Conservation (phyloP, 2,797 vertebrate genomes). For the Gymnodraco acuticeps region DNA sequence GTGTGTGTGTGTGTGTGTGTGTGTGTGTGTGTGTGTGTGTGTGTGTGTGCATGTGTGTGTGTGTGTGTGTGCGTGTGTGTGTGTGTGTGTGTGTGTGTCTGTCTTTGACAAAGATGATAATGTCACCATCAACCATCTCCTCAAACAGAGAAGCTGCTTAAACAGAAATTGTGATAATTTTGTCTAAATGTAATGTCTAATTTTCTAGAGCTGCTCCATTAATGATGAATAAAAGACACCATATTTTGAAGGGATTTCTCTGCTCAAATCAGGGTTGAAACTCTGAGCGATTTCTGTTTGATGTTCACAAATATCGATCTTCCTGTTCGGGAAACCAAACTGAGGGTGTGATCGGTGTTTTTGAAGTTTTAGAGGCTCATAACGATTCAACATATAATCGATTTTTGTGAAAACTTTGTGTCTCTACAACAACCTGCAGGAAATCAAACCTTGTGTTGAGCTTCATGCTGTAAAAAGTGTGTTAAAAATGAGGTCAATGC, state of each 20-base stretch:
- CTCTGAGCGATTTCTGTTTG: slow-evolving; percentile 15
- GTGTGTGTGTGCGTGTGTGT: not conserved
- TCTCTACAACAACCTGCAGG: not conserved
- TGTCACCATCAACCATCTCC: slow-evolving; percentile 27
- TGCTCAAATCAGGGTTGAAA: not conserved
- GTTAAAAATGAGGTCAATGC: not conserved
- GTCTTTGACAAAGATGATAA: slow-evolving; percentile 26
- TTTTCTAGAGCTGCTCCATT: slow-evolving; percentile 15
- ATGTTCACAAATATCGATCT: slow-evolving; percentile 19
- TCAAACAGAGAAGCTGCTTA: too few relatives aligned
- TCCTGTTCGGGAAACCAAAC: not conserved
- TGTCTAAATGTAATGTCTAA: not conserved
- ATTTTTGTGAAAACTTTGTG: not conserved
- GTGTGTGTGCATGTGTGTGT: slow-evolving; percentile 13
- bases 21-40: slow-evolving; percentile 7
- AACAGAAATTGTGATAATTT: too few relatives aligned
- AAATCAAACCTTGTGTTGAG: not conserved
- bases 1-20: not conserved
- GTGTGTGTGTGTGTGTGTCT: not conserved
- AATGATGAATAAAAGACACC: slow-evolving; percentile 19
- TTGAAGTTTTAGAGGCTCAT: not conserved
- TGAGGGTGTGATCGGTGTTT: not conserved
- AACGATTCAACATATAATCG: not conserved
- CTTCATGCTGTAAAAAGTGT: not conserved
- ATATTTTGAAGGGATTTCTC: slow-evolving; percentile 8